Evolutionary conservation across 2,888 invertebrate genomes (phyloP), one percentile per base, ranked within the genome.

Genomic region (Epinotia bilunana): DNA sequence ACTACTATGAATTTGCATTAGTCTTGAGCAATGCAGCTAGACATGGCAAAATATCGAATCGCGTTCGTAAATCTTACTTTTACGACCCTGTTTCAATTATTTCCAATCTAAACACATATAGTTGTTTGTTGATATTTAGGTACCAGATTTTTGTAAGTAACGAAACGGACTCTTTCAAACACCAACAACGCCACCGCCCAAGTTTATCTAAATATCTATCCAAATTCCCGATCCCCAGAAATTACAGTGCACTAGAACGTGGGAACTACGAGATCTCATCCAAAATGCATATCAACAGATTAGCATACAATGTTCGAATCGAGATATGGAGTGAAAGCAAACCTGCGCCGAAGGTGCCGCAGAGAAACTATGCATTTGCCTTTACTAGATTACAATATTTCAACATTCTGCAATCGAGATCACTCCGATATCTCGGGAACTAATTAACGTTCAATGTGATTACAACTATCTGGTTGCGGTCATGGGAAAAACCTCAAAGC

Each of bases 261-360:
- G 90, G 84, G 90, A 90, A 88, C 79, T 63, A 83, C 80, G 79
- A 83, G 83, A 84, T 86, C 80, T 81, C 83, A 79, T 80, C 81
- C 80, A 81, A 87, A 85, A 85, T 84, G 84, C 83, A 86, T 83
- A 80, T 82, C 77, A 77, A 69, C 77, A 57, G 78, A 88, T 88
- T 89, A 88, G 82, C 89, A 87, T 88, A 89, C 88, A 88, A 89
- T 87, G 82, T 85, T 77, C 80, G 76, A 83, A 72, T 81, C 81
- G 74, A 85, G 87, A 87, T 88, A 87, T 83, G 85, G 84, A 89
- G 87, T 87, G 89, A 90, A 89, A 90, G 88, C 86, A 79, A 77
- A 69, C 77, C 77, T 79, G 76, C 74, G 77, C 77, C 77, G 79
- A 62, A 73, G 78, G 80, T 81, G 72, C 20, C 18, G 55, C 69